Evolutionary conservation across 2,797 vertebrate species (phyloP).

Genomic region (Labroides dimidiatus): DNA sequence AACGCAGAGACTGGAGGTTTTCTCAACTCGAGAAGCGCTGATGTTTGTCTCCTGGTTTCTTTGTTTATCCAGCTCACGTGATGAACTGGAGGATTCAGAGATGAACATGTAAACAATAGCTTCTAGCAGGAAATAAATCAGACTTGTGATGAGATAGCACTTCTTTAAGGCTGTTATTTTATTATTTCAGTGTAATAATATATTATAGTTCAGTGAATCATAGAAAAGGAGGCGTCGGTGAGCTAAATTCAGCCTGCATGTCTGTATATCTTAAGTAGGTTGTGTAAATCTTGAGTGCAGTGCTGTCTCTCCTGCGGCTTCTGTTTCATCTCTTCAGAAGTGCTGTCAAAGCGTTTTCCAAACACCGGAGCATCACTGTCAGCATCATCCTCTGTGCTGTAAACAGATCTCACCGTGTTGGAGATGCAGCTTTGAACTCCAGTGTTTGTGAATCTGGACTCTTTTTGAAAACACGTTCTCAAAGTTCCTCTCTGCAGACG

Average conservation of each 20-base stretch:
- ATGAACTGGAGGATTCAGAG: constrained; percentile 10
- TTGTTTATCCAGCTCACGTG: constrained; percentile 19
- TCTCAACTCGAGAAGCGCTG: neutral
- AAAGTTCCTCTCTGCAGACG: too few species aligned
- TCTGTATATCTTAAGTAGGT: neutral
- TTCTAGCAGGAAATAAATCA: neutral
- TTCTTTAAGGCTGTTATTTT: neutral
- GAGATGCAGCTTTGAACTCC: neutral
- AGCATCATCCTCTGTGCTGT: neutral
- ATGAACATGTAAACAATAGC: neutral
- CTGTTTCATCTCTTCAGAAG: constrained; percentile 23
- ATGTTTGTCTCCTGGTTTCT: constrained; percentile 22
- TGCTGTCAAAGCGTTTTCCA: constrained; percentile 20
- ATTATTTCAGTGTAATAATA: neutral
- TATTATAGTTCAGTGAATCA: too few species aligned
- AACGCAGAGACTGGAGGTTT: neutral
- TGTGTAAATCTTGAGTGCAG: neutral
- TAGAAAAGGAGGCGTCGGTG: neutral
- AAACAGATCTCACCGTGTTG: neutral
- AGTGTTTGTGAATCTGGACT: neutral
- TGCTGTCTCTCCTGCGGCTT: constrained; percentile 8
- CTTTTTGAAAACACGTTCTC: too few species aligned
- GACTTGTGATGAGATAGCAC: too few species aligned
- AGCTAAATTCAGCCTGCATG: neutral
- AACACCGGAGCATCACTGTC: constrained; percentile 16